Base-by-base conservation (phyloP, 2,888 invertebrate genomes). In the Volucella bombylans region DNA sequence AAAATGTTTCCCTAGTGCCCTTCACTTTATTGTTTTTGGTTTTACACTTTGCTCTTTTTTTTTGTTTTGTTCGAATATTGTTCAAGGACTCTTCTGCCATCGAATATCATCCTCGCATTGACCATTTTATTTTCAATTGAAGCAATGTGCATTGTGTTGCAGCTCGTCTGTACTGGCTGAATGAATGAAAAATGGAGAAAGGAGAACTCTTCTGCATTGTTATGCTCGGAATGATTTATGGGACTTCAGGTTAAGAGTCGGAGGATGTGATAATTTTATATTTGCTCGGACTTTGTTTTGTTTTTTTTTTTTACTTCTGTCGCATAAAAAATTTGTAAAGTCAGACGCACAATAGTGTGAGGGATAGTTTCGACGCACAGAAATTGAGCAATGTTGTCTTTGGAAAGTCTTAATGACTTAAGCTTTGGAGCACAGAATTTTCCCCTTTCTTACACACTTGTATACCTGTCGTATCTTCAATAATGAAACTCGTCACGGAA, bases 61-160 rank as follows among this genome's bases (percentile, higher is more conserved):
- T 14, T 54, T 39, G 71, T 72, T 50, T 76, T 72, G 80, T 59
- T 52, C 59, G 39, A 59, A 81, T 81, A 81, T 72, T 85, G 85
- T 85, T 81, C 68, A 81, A 85, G 85, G 81, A 81, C 85, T 76
- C 71, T 85, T 57, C 45, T 72, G 57, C 74, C 72, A 65, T 64
- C 67, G 57, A 72, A 72, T 72, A 47, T 61, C 31, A 6, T 31
- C 31, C 31, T 64, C 62, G 57, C 64, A 85, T 83, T 83, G 80
- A 83, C 85, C 80, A 85, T 85, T 85, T 85, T 81, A 85, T 85
- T 85, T 85, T 85, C 85, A 85, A 85, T 85, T 81, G 85, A 59
- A 76, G 76, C 85, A 45, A 57, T 50, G 68, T 80, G 80, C 80
- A 76, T 68, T 68, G 59, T 68, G 68, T 59, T 61, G 55, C 55